These are phyloP conservation scores for Lethenteron camtschaticum DNA, from an alignment of 2,113 vertebrate genomes.

Conservation along the genomic window DNA sequence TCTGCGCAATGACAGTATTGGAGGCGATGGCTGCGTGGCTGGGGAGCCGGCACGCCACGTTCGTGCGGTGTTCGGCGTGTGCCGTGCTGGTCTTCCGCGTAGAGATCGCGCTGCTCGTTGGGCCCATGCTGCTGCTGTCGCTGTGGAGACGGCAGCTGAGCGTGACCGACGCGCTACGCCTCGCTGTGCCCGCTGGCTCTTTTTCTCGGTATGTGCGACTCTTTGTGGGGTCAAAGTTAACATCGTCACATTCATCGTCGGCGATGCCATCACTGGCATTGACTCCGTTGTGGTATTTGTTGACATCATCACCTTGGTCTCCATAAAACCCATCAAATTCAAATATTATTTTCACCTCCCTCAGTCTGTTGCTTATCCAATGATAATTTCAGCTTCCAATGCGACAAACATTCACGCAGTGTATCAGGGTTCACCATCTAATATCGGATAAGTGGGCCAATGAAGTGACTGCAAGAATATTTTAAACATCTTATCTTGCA, in stretches of 20 bases:
- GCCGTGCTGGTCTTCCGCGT: constrained; percentile 62
- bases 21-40: constrained; percentile 58
- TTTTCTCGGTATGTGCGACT: constrained; percentile 46
- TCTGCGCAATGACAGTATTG: constrained; percentile 29
- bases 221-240: background rate
- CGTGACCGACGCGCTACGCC: constrained; percentile 25
- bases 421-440: too few species aligned
- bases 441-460: too few species aligned
- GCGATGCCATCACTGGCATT: background rate
- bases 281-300: too few species aligned
- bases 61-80: constrained; percentile 58
- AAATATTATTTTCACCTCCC: too few species aligned
- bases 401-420: too few species aligned
- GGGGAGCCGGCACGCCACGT: constrained; percentile 32
- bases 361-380: too few species aligned
- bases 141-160: constrained; percentile 35
- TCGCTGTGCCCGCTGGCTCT: constrained; percentile 39
- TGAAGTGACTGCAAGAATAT: too few species aligned
- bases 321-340: too few species aligned
- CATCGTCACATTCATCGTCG: background rate
- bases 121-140: constrained; percentile 43
- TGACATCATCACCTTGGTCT: too few species aligned
- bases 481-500: too few species aligned
- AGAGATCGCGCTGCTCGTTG: constrained; percentile 57
- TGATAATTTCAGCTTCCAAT: too few species aligned